A percentile compares a stretch with the other conserved stretches of the same genome.
Conservation (phyloP, 2,888 invertebrate species). For the Melangyna quadrimaculata region DNA sequence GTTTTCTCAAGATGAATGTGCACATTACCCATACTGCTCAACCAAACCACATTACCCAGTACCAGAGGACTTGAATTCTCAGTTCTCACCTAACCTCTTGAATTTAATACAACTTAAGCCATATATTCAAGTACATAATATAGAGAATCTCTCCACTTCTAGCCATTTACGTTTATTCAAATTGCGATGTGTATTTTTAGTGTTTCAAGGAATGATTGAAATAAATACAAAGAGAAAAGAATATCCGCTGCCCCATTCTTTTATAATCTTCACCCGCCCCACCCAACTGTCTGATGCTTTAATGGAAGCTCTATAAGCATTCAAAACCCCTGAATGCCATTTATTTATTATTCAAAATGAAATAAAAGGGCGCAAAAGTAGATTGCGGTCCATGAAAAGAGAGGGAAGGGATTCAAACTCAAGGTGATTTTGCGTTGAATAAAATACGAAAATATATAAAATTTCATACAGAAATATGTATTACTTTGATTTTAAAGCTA, state of each 20-base stretch:
- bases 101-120: constrained; percentile 61
- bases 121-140: constrained; percentile 42
- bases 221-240: constrained; percentile 42
- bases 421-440: neutral
- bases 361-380: constrained; percentile 28
- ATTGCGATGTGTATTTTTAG: constrained; percentile 63
- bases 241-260: neutral
- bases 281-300: neutral
- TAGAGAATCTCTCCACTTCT: constrained; percentile 2
- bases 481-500: no score
- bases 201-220: constrained; percentile 58
- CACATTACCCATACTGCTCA: constrained; percentile 12
- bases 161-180: constrained; percentile 61
- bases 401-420: neutral
- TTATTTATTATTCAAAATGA: constrained; percentile 61
- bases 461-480: no score
- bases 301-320: constrained; percentile 50
- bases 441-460: neutral
- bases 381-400: neutral
- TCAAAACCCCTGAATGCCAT: constrained; percentile 36
- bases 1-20: constrained; percentile 11
- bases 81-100: constrained; percentile 53
- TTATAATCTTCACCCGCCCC: neutral
- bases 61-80: constrained; percentile 8
- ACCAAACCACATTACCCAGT: neutral